Evolutionary conservation across 2,888 invertebrate genomes (phyloP).

Genomic region (Thera britannica): DNA sequence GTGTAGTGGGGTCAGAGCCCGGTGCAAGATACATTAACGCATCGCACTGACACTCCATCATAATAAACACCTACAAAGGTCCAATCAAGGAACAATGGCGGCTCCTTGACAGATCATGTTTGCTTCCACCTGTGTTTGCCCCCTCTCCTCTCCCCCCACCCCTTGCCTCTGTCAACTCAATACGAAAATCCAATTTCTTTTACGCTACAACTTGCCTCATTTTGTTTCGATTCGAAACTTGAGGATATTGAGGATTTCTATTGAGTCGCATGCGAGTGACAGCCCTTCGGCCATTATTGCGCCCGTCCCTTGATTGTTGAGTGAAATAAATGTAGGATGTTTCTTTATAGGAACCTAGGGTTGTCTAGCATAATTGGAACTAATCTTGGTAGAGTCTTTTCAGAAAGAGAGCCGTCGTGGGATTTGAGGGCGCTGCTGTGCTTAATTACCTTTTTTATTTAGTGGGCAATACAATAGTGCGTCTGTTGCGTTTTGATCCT

Average conservation of each 20-base stretch:
- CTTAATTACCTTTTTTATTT: too few relatives aligned
- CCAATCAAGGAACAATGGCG: constrained; percentile 49
- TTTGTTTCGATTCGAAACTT: constrained; percentile 67
- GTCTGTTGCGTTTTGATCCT: too few relatives aligned
- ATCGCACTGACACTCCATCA: constrained; percentile 25
- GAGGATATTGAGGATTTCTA: constrained; percentile 63
- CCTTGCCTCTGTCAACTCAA: constrained; percentile 65
- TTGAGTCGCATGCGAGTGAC: constrained; percentile 56
- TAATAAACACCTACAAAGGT: constrained; percentile 44
- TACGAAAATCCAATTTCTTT: constrained; percentile 79
- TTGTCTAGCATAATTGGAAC: constrained; percentile 30
- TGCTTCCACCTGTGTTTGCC: constrained; percentile 66
- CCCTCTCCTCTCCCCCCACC: constrained; percentile 41
- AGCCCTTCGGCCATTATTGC: constrained; percentile 60
- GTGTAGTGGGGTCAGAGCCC: neutral
- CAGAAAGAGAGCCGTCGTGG: too few relatives aligned
- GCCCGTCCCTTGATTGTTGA: constrained; percentile 59
- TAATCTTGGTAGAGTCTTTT: neutral
- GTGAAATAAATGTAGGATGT: constrained; percentile 55
- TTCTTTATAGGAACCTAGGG: constrained; percentile 46
- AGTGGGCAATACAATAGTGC: too few relatives aligned
- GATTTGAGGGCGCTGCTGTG: too few relatives aligned
- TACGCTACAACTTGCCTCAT: constrained; percentile 74
- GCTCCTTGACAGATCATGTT: constrained; percentile 66
- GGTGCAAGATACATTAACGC: neutral